Conservation (phyloP, 53 echinoderm and acorn worm genomes). For the Holothuria leucospilota region DNA sequence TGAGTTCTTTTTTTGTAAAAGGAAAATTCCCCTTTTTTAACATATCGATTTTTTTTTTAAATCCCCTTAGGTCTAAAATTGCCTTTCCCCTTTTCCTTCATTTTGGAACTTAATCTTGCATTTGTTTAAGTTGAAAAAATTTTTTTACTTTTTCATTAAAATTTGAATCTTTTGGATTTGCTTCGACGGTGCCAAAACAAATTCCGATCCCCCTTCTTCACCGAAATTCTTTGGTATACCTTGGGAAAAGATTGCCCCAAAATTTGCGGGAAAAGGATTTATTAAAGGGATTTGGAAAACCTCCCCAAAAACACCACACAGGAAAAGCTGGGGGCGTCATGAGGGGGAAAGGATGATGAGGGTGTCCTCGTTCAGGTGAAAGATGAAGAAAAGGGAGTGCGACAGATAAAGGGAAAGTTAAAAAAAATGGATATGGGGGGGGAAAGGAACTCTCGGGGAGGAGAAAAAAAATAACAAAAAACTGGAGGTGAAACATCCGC, state of each 20-base stretch:
- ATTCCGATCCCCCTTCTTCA: conserved; percentile 97
- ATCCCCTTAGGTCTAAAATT: too few species aligned
- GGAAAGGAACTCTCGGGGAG: not conserved
- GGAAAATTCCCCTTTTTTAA: too few species aligned
- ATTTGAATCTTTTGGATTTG: too few species aligned
- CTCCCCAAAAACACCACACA: conserved; percentile 16
- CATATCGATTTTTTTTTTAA: too few species aligned
- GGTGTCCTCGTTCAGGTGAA: conserved; percentile 40
- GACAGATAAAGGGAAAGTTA: conserved; percentile 21
- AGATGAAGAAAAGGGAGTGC: conserved; percentile 10
- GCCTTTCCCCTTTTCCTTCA: too few species aligned
- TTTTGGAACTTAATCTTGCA: too few species aligned
- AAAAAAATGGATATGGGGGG: conserved; percentile 24
- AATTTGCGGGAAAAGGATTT: conserved; percentile 72
- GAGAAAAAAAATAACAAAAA: not conserved
- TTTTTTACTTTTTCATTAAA: too few species aligned
- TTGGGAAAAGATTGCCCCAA: conserved; percentile 82
- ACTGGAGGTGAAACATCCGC: not conserved
- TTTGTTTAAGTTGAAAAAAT: too few species aligned
- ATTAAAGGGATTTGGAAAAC: conserved; percentile 43
- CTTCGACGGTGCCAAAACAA: conserved; percentile 79
- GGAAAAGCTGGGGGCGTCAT: not conserved
- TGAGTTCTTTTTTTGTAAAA: too few species aligned
- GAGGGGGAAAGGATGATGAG: conserved; percentile 49
- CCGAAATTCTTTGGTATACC: conserved; percentile 95